A percentile compares a stretch with the other conserved stretches of the same genome.
Evolutionary conservation across 2,797 vertebrate species (phyloP).

Genomic region (Bradypus variegatus): DNA sequence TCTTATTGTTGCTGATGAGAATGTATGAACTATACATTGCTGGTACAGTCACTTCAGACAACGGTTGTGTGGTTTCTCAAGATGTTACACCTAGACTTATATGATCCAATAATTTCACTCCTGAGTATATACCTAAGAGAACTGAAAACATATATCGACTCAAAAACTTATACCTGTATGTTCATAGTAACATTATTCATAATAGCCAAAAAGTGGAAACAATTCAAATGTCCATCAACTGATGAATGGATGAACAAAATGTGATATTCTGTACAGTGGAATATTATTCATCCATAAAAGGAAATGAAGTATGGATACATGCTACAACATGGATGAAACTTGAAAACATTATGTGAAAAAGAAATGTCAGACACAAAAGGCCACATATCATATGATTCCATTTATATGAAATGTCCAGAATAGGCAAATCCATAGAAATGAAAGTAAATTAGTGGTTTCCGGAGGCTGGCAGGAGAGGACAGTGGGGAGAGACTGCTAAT

Average conservation of each 20-base stretch:
- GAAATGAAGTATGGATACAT: not conserved
- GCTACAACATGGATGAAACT: not conserved
- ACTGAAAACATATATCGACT: not conserved
- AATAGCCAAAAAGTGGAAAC: not conserved
- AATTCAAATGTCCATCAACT: not conserved
- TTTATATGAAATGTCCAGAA: not conserved
- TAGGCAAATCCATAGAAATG: not conserved
- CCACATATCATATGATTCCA: not conserved
- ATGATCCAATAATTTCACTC: not conserved
- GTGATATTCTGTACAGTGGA: not conserved
- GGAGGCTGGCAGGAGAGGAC: fast-evolving
- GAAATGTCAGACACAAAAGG: not conserved
- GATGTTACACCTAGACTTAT: not conserved
- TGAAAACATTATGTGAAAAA: not conserved
- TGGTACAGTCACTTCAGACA: not conserved
- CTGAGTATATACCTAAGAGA: not conserved
- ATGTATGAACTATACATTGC: not conserved
- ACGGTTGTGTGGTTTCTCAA: not conserved
- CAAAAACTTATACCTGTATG: not conserved
- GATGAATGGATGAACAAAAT: not conserved
- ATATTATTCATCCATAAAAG: not conserved
- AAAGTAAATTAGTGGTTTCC: not conserved
- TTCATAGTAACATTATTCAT: not conserved
- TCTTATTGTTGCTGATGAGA: not conserved
- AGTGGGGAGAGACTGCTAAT: not conserved